A percentile compares a stretch with the other conserved stretches of the same genome.
These are phyloP conservation scores for Noctua pronuba DNA, from an alignment of 2,888 invertebrate genomes.

Conservation along the genomic window DNA sequence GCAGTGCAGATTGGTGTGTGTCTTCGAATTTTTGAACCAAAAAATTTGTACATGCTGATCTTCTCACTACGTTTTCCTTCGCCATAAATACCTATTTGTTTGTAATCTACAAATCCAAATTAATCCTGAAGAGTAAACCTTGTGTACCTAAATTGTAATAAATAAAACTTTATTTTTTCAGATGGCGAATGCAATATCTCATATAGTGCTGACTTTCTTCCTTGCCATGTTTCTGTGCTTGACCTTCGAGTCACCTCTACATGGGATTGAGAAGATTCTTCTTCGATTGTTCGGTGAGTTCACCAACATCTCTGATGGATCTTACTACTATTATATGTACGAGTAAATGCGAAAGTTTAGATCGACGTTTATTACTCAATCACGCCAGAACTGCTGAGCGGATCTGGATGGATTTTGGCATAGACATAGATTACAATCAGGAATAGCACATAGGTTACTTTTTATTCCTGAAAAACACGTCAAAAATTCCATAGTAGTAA, in stretches of 20 bases:
- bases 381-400: not conserved
- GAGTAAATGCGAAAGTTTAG: not conserved
- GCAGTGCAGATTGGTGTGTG: not conserved
- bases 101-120: not conserved
- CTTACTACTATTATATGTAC: not conserved
- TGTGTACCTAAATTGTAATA: not conserved
- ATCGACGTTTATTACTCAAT: not conserved
- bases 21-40: not conserved
- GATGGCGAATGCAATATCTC: constrained; percentile 90
- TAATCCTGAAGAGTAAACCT: not conserved
- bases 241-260: constrained; percentile 93
- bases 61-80: not conserved
- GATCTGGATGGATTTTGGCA: too few relatives aligned
- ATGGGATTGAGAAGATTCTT: constrained; percentile 93
- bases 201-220: constrained; percentile 91
- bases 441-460: not conserved
- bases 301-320: not conserved
- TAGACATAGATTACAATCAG: not conserved
- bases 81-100: not conserved
- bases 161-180: constrained; percentile 76
- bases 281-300: constrained; percentile 88
- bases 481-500: too few relatives aligned
- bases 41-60: not conserved
- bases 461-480: not conserved
- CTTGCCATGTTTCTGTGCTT: constrained; percentile 92